Evolutionary conservation across 2,888 invertebrate species (phyloP), one percentile per base, ranked within the genome.

Genomic region (Aradus depressus): DNA sequence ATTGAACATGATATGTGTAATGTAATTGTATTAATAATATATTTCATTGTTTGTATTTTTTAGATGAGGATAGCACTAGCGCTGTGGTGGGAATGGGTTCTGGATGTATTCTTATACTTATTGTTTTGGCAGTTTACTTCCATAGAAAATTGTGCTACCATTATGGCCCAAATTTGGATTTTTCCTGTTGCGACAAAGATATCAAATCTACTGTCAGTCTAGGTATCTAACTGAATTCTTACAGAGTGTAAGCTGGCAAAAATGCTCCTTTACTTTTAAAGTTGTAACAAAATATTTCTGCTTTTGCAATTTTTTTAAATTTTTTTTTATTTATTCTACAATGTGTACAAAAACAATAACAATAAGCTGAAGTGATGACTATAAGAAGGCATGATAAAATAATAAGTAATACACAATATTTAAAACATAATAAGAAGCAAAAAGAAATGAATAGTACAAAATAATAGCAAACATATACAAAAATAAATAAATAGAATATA

Each of bases 101-200:
- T 19, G 49, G 49, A 12, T 49, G 49, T 4, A 49, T 49, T 16
- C 49, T 49, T 41, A 39, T 49, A 16, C 32, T 49, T 1, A 41
- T 49, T 14, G 49, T 49, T 4, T 22, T 49, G 39, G 38, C 45
- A 35, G 21, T 52, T 6, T 44, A 42, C 31, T 41, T 32, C 19
- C 49, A 44, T n/a, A 50, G 47, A 35, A 47, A 31, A 32, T 31
- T 62, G 64, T 51, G 35, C 23, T 47, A 22, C 25, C 35, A 43
- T 14, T 50, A 43, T 37, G 43, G 43, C 10, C 31, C 34, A 16
- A 25, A 37, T 4, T 3, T 44, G 8, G 32, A 16, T 44, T 37
- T 43, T 5, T 37, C 43, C 10, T 44, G 50, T 18, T 44, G 43
- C 26, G 41, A 49, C 32, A 39, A 39, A 26, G 37, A 41, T 22